Conservation (phyloP, 1,140 invertebrate species). For the Drosophila leontia region DNA sequence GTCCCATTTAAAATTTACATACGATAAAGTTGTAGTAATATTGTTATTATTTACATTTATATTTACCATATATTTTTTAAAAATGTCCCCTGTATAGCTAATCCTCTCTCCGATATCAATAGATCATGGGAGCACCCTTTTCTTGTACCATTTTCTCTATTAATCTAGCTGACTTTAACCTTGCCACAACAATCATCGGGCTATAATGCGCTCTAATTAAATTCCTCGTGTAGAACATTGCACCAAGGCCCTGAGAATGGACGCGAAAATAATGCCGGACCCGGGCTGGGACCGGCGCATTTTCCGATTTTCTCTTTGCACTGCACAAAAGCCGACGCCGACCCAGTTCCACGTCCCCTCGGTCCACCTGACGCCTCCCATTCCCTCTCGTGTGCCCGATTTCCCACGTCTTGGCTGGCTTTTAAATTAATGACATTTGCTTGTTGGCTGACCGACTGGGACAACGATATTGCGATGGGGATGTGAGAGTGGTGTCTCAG, state of each 20-base stretch:
- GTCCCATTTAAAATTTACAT: not conserved
- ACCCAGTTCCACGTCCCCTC: constrained; percentile 37
- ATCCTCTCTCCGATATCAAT: constrained; percentile 3
- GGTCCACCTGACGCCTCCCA: constrained; percentile 20
- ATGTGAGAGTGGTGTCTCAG: not conserved
- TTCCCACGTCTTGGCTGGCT: constrained; percentile 41
- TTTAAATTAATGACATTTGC: constrained; percentile 74
- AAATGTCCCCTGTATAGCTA: constrained; percentile 3
- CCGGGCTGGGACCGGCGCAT: constrained; percentile 29
- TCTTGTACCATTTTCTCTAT: not conserved
- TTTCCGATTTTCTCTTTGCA: constrained; percentile 56
- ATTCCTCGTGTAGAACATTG: constrained; percentile 62
- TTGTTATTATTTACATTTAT: not conserved
- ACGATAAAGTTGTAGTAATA: too few relatives aligned
- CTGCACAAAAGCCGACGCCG: constrained; percentile 46
- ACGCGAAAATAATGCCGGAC: constrained; percentile 21
- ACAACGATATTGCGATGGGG: not conserved
- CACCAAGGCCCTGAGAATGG: constrained; percentile 40
- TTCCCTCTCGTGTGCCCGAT: constrained; percentile 4
- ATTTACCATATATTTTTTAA: not conserved
- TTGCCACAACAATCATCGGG: constrained; percentile 47
- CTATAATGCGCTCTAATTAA: constrained; percentile 71
- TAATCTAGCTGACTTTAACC: constrained; percentile 70
- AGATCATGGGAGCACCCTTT: constrained; percentile 20
- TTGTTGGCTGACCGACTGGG: constrained; percentile 47